phyloP scores from a whole-genome alignment of 2,888 invertebrate genomes.

The Cryptus viduatorius region DNA sequence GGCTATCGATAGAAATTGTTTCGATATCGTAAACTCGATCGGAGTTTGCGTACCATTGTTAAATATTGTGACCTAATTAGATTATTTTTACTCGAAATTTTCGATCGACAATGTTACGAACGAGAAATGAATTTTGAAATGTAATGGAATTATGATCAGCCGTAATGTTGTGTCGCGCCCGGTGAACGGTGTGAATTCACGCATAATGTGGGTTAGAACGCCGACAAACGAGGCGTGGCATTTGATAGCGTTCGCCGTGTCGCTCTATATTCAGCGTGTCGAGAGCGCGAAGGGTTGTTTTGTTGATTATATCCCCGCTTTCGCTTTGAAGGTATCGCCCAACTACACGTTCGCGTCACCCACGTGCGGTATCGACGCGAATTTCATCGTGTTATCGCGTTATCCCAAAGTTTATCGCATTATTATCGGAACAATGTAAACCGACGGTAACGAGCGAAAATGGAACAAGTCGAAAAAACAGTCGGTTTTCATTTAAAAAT shows the following conservation, averaged over 20 bases:
- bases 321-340: slow-evolving; percentile 25
- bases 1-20: not conserved
- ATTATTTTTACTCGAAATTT: slow-evolving; percentile 2
- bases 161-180: not conserved
- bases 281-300: slow-evolving; percentile 18
- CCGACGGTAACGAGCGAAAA: too few species aligned
- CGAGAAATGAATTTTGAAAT: not conserved
- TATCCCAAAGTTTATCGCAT: not conserved
- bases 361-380: slow-evolving; percentile 11
- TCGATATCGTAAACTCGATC: not conserved
- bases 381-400: slow-evolving; percentile 47
- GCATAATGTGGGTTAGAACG: slow-evolving; percentile 58
- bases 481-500: too few species aligned
- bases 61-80: not conserved
- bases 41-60: too few species aligned
- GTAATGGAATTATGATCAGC: not conserved
- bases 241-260: slow-evolving; percentile 53
- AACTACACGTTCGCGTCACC: not conserved
- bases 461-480: not conserved
- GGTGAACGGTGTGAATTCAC: slow-evolving; percentile 19
- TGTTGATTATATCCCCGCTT: slow-evolving; percentile 12
- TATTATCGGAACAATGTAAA: not conserved
- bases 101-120: slow-evolving; percentile 1
- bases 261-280: not conserved
- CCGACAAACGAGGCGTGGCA: slow-evolving; percentile 47